A percentile compares a stretch with the other conserved stretches of the same genome.
These are phyloP conservation scores for Chionis minor DNA, from an alignment of 2,113 vertebrate species.

Conservation along the genomic window DNA sequence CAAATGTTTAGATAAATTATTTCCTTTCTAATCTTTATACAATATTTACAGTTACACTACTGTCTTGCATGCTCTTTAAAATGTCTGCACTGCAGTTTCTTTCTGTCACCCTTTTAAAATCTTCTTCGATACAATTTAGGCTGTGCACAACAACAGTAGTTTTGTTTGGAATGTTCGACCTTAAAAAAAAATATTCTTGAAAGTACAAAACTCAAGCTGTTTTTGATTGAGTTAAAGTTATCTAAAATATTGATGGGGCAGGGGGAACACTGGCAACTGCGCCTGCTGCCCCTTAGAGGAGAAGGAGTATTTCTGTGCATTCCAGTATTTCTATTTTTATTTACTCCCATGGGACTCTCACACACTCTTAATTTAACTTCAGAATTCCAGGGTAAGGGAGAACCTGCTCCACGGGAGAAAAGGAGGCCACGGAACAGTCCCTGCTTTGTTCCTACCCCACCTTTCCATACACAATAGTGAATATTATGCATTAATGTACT, in stretches of 20 bases:
- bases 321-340: background rate
- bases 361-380: background rate
- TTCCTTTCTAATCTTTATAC: too few relatives aligned
- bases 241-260: background rate
- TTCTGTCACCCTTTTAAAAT: background rate
- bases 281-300: background rate
- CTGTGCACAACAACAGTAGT: background rate
- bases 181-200: background rate
- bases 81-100: background rate
- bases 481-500: background rate
- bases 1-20: background rate
- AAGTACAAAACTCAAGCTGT: background rate
- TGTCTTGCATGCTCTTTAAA: background rate
- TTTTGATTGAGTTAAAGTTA: background rate
- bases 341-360: background rate
- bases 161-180: background rate
- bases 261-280: background rate
- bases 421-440: background rate
- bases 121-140: background rate
- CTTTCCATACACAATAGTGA: slow-evolving; percentile 34
- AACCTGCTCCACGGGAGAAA: background rate
- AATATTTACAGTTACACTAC: background rate
- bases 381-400: background rate
- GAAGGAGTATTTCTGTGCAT: background rate
- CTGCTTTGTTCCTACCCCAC: slow-evolving; percentile 33